Percentiles rank a stretch among this genome's conserved stretches.
These are phyloP conservation scores for Jordanella pulchra DNA, from an alignment of 2,797 vertebrate species.

Conservation along the genomic window DNA sequence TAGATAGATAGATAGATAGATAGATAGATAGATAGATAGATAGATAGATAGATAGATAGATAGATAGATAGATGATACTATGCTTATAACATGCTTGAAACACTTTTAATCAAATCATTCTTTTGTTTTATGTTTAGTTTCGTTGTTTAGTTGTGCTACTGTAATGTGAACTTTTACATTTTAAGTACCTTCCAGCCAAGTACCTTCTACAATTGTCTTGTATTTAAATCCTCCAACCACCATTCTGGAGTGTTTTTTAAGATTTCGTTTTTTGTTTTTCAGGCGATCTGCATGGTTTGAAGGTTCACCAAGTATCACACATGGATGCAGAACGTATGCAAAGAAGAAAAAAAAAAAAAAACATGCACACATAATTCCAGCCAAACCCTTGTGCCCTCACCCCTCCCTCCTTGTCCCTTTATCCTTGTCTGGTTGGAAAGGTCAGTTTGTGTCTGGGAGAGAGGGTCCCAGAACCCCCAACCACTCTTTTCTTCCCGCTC, in stretches of 20 bases:
- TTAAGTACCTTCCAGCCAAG: too few relatives aligned
- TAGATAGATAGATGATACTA: not conserved
- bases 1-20: constrained; percentile 44
- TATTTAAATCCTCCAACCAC: too few relatives aligned
- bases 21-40: not conserved
- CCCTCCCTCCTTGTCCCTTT: constrained; percentile 75
- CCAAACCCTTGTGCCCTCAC: constrained; percentile 59
- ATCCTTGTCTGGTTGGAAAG: constrained; percentile 98
- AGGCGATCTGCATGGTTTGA: constrained; percentile 87
- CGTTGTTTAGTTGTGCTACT: too few relatives aligned
- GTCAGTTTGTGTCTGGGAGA: constrained; percentile 97
- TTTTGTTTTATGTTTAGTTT: too few relatives aligned
- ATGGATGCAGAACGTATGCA: constrained; percentile 12
- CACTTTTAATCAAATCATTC: too few relatives aligned
- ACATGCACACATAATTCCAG: constrained; percentile 48
- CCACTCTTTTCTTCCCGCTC: constrained; percentile 38
- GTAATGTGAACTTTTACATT: too few relatives aligned
- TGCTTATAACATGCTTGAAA: too few relatives aligned
- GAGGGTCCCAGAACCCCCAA: constrained; percentile 89
- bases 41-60: not conserved
- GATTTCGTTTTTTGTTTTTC: constrained; percentile 89
- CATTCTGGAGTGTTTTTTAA: too few relatives aligned
- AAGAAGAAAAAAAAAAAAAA: constrained; percentile 14
- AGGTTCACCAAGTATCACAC: constrained; percentile 76
- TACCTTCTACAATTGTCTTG: too few relatives aligned